Evolutionary conservation across 2,888 invertebrate genomes (phyloP), one percentile per base, ranked within the genome.

Genomic region (Zygothrica quintamaculata): DNA sequence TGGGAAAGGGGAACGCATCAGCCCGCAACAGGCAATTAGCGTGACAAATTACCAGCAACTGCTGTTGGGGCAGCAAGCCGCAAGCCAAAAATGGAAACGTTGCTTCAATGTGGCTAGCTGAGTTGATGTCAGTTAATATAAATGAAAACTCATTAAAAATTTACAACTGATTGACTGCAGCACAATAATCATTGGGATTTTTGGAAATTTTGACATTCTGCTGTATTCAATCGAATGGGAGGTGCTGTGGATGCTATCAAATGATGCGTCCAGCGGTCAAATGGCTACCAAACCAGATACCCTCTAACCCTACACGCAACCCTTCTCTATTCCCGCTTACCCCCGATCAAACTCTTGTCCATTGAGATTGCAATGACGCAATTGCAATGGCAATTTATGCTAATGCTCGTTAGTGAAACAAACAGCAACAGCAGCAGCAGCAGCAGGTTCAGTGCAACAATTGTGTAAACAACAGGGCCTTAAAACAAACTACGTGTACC

Each of bases 131-230:
- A 62, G 55, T 59, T 73, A 73, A 65, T 66, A 75, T 71, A 68
- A 85, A 84, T 82, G 86, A 79, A 85, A 84, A 86, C 81, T 82
- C 77, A 86, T 82, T 82, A 84, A 84, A 82, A 85, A 85, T 82
- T 74, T 86, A 74, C 81, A 86, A 85, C 62, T 85, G 81, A 82
- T 86, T 82, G 81, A 82, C 86, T 82, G 72, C 84, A 67, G 72
- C 84, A 67, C 68, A 82, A 68, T 77, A 61, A 70, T 44, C 65
- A 44, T n/a, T 56, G 11, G 44, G 56, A 69, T 68, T 65, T 68
- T 64, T 60, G 22, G 47, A 46, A 64, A 47, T 59, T 47, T 47
- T 58, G 55, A 56, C 60, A 65, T 57, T 55, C 50, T 50, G 16
- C 50, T 33, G 51, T 18, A 22, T 37, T 36, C 46, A 29, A 48